Conservation (phyloP, 2,797 vertebrate genomes). For the Yasuhikotakia modesta region DNA sequence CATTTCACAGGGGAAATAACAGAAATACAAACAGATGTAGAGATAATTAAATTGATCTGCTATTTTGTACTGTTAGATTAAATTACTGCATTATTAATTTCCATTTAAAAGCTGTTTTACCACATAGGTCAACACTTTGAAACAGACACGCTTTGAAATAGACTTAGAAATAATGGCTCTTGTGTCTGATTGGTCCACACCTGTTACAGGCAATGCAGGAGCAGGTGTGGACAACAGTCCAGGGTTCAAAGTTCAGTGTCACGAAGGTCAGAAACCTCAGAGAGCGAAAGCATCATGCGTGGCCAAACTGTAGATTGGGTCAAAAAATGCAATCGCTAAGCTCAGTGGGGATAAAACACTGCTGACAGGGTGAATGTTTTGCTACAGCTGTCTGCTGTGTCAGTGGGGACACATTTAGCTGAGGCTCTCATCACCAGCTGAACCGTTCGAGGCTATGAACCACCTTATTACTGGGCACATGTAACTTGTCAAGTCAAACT, state of each 20-base stretch:
- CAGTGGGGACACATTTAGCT: constrained; percentile 30
- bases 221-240: constrained; percentile 67
- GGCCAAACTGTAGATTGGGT: too few relatives aligned
- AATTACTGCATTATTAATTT: constrained; percentile 44
- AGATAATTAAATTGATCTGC: constrained; percentile 42
- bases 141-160: neutral
- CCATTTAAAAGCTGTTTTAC: constrained; percentile 3
- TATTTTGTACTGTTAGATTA: constrained; percentile 22
- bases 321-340: constrained; percentile 11
- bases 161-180: neutral
- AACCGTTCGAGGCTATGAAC: constrained; percentile 23
- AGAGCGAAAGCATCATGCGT: constrained; percentile 37
- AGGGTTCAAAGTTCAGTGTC: constrained; percentile 64
- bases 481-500: constrained; percentile 29
- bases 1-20: constrained; percentile 41
- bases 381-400: constrained; percentile 44
- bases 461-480: neutral
- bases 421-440: constrained; percentile 37
- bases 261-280: constrained; percentile 56
- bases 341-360: neutral
- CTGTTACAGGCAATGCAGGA: constrained; percentile 66
- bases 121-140: constrained; percentile 36
- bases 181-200: constrained; percentile 63
- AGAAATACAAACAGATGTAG: constrained; percentile 21
- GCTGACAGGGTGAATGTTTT: constrained; percentile 18